Conservation (phyloP, 2,797 vertebrate genomes). For the Propithecus perrieri region DNA sequence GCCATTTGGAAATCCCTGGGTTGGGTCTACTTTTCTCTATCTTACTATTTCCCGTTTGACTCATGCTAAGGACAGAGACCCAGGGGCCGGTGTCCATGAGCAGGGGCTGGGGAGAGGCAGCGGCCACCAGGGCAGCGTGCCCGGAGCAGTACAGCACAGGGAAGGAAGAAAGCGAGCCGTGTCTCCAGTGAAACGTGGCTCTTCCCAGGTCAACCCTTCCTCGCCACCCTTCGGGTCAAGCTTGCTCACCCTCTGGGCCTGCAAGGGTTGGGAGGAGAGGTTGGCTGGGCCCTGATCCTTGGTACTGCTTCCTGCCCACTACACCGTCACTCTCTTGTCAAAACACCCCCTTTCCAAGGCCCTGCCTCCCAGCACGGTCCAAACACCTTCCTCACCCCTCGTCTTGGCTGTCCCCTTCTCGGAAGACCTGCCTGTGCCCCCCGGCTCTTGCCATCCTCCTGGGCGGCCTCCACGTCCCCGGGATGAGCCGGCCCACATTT, state of each 20-base stretch:
- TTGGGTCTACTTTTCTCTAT: not conserved
- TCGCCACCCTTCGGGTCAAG: not conserved
- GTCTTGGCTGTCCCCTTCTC: not conserved
- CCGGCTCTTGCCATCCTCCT: not conserved
- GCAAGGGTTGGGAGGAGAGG: not conserved
- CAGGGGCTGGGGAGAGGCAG: not conserved
- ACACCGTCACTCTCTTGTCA: not conserved
- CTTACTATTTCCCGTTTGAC: not conserved
- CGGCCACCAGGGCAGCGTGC: not conserved
- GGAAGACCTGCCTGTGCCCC: fast-evolving
- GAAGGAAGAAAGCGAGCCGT: too few relatives aligned
- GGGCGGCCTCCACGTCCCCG: not conserved
- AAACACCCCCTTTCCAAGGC: not conserved
- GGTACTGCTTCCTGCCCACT: not conserved
- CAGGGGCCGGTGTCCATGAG: not conserved
- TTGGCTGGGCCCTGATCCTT: not conserved
- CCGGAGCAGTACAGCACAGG: not conserved
- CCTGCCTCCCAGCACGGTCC: not conserved
- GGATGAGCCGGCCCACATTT: not conserved
- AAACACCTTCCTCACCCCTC: not conserved
- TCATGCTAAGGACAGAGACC: not conserved
- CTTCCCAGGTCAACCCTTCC: not conserved
- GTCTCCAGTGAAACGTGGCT: not conserved
- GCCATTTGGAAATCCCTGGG: not conserved
- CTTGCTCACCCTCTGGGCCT: too few relatives aligned